phyloP scores from a whole-genome alignment of 2,888 invertebrate species.

The Caenorhabditis panamensis region DNA sequence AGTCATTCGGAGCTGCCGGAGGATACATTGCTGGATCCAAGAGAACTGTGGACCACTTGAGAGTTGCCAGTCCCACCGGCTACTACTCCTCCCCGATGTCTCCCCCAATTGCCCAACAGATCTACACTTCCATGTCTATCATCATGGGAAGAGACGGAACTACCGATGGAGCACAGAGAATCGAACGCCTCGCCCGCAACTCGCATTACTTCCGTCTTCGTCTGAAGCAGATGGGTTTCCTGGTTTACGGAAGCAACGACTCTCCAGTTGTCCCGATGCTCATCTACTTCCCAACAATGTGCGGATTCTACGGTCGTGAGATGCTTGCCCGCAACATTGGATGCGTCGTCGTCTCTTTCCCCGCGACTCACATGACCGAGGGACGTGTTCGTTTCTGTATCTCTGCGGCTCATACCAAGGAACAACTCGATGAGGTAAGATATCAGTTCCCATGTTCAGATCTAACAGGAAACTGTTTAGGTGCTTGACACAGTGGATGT shows the following conservation, averaged over 20 bases:
- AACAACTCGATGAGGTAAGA: slow-evolving; percentile 88
- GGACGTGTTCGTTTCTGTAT: slow-evolving; percentile 92
- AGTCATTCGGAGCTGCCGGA: slow-evolving; percentile 97
- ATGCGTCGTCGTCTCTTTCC: slow-evolving; percentile 96
- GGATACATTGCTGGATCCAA: slow-evolving; percentile 92
- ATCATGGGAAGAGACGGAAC: slow-evolving; percentile 91
- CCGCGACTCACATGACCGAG: slow-evolving; percentile 95
- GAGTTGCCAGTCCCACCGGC: slow-evolving; percentile 87
- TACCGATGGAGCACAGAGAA: slow-evolving; percentile 83
- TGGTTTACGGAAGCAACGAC: slow-evolving; percentile 93
- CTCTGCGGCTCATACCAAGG: slow-evolving; percentile 94
- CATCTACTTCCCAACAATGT: slow-evolving; percentile 95
- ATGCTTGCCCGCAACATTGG: slow-evolving; percentile 88
- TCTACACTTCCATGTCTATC: slow-evolving; percentile 90
- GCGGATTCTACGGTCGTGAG: slow-evolving; percentile 91
- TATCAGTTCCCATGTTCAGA: background rate
- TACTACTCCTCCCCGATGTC: slow-evolving; percentile 83
- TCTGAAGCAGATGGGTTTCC: slow-evolving; percentile 91
- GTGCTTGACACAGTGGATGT: slow-evolving; percentile 73
- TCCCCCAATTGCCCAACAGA: slow-evolving; percentile 90
- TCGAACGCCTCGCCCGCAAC: slow-evolving; percentile 82
- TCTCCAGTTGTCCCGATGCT: slow-evolving; percentile 97
- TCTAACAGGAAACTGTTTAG: slow-evolving; percentile 23
- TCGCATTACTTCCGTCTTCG: slow-evolving; percentile 83
- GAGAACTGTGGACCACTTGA: slow-evolving; percentile 87